Conservation (phyloP, 35 echinoderm and acorn worm species). For the Ptychodera flava region DNA sequence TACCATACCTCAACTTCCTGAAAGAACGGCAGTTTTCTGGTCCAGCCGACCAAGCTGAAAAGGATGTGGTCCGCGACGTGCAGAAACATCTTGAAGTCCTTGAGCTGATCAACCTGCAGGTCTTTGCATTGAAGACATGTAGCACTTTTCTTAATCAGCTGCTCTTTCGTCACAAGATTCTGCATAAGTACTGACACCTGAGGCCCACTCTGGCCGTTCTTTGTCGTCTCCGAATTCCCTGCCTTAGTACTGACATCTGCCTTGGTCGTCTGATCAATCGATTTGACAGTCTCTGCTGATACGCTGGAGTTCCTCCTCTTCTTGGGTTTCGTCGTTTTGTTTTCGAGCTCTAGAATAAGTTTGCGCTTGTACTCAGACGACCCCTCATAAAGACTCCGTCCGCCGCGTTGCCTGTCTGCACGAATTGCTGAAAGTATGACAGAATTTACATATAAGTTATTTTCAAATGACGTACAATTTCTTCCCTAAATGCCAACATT, state of each 20-base stretch:
- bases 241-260: background rate
- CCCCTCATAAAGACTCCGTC: conserved; percentile 71
- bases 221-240: background rate
- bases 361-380: conserved; percentile 68
- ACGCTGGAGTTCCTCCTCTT: conserved; percentile 33
- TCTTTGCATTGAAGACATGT: conserved; percentile 13
- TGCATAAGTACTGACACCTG: background rate
- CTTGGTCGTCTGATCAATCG: background rate
- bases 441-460: background rate
- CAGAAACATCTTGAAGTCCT: conserved; percentile 27
- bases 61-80: conserved; percentile 57
- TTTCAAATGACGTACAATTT: too few species aligned
- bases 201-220: background rate
- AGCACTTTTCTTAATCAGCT: conserved; percentile 24
- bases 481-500: too few species aligned
- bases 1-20: conserved; percentile 71
- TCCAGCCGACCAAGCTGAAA: conserved; percentile 41
- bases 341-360: conserved; percentile 17
- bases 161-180: conserved; percentile 32
- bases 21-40: conserved; percentile 37
- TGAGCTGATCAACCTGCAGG: conserved; percentile 5
- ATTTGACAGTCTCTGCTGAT: background rate
- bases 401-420: conserved; percentile 69
- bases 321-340: conserved; percentile 7
- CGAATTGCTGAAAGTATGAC: conserved; percentile 52